A percentile compares a stretch with the other conserved stretches of the same genome.
Evolutionary conservation across 1,140 invertebrate genomes (phyloP).

Genomic region (Chironomus striatipennis): DNA sequence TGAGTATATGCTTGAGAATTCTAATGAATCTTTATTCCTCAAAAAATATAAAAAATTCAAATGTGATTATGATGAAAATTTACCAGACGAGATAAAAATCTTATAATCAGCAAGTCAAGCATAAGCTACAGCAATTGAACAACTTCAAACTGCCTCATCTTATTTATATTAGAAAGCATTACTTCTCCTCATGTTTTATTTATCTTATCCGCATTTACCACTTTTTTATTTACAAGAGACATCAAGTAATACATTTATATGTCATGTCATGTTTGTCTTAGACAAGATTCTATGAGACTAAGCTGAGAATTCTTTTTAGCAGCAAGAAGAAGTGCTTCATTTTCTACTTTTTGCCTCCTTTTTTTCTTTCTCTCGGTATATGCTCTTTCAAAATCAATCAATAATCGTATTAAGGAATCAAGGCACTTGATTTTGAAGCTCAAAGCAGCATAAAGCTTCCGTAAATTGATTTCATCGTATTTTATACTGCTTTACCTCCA

Average conservation of each 20-base stretch:
- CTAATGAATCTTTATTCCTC: too few species aligned
- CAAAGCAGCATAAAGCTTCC: not conserved
- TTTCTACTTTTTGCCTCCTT: too few species aligned
- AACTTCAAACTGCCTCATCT: not conserved
- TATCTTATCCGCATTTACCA: constrained; percentile 19
- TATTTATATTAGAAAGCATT: not conserved
- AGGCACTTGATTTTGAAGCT: not conserved
- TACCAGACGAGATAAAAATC: too few species aligned
- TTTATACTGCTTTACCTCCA: not conserved
- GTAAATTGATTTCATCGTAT: constrained; percentile 14
- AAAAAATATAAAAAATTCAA: too few species aligned
- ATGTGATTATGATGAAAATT: too few species aligned
- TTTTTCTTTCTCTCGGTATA: not conserved
- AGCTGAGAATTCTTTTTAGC: not conserved
- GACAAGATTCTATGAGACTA: not conserved
- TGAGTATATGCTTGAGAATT: too few species aligned
- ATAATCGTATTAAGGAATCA: constrained; percentile 3
- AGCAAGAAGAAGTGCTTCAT: not conserved
- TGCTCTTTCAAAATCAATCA: constrained; percentile 6
- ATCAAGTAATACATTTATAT: not conserved
- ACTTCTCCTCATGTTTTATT: not conserved
- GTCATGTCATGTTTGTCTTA: constrained; percentile 22
- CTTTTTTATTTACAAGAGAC: not conserved
- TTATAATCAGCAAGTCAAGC: too few species aligned
- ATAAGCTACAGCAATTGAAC: too few species aligned